Evolutionary conservation across 2,888 invertebrate genomes (phyloP).

Genomic region (Creontiades dilutus): DNA sequence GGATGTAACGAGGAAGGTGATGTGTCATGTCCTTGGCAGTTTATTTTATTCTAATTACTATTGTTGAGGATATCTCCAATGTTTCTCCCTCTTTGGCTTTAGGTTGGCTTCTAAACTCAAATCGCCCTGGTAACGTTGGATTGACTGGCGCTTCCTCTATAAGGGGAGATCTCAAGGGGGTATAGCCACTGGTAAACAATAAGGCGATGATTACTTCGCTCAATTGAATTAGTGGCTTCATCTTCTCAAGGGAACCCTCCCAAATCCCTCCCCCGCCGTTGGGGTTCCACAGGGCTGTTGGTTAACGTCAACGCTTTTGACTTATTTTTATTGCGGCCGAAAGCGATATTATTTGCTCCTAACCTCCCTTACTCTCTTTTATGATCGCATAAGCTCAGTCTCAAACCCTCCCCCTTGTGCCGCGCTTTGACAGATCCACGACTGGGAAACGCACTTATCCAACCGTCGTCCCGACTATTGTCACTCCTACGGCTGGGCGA

Average conservation of each 20-base stretch:
- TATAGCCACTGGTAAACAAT: slow-evolving; percentile 72
- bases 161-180: slow-evolving; percentile 46
- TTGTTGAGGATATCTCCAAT: too few relatives aligned
- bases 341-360: slow-evolving; percentile 46
- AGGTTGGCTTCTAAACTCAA: background rate
- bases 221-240: slow-evolving; percentile 71
- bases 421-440: slow-evolving; percentile 14
- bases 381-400: slow-evolving; percentile 13
- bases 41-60: too few relatives aligned
- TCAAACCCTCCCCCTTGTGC: slow-evolving; percentile 31
- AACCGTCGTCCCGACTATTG: slow-evolving; percentile 47
- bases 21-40: too few relatives aligned
- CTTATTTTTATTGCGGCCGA: slow-evolving; percentile 67
- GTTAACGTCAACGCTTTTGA: slow-evolving; percentile 62
- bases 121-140: slow-evolving; percentile 35
- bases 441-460: slow-evolving; percentile 69
- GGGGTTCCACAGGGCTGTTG: slow-evolving; percentile 50
- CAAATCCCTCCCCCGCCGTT: background rate
- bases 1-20: too few relatives aligned
- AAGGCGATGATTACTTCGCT: slow-evolving; percentile 71
- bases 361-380: background rate
- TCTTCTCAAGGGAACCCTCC: background rate
- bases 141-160: slow-evolving; percentile 34
- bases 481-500: slow-evolving; percentile 7
- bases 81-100: background rate